phyloP scores from a whole-genome alignment of 1,140 invertebrate genomes.

The Bombus pyrosoma region DNA sequence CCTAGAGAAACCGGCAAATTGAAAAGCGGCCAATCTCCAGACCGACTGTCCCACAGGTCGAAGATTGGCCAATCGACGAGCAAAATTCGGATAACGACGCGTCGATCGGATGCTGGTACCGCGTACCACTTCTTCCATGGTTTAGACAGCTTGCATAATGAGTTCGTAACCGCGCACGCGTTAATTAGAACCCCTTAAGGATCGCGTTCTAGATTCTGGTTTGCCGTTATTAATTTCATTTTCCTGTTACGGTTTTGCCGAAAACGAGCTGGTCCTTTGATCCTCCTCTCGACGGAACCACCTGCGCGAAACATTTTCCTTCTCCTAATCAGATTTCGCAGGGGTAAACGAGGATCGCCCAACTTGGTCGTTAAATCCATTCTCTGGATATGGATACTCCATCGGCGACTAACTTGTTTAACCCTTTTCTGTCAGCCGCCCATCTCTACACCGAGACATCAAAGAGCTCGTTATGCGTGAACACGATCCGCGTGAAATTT shows the following conservation, averaged over 20 bases:
- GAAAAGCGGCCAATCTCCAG: neutral
- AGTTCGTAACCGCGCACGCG: conserved; percentile 3
- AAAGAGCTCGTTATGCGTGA: neutral
- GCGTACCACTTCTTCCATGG: neutral
- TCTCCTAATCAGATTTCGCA: conserved; percentile 62
- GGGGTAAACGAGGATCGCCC: conserved; percentile 60
- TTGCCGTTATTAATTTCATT: conserved; percentile 64
- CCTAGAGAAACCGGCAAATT: neutral
- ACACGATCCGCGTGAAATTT: neutral
- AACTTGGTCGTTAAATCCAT: conserved; percentile 56
- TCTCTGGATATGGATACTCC: conserved; percentile 28
- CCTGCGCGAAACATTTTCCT: conserved; percentile 35
- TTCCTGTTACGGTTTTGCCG: conserved; percentile 24
- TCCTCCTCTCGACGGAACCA: conserved; percentile 44
- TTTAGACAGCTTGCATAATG: conserved; percentile 46
- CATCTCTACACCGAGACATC: neutral
- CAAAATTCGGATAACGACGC: neutral
- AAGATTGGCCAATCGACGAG: neutral
- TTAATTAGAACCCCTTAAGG: conserved; percentile 59
- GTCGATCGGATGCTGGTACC: conserved; percentile 2
- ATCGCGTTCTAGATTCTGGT: conserved; percentile 16
- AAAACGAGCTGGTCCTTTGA: conserved; percentile 59
- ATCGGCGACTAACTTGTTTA: conserved; percentile 15
- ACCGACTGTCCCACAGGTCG: neutral
- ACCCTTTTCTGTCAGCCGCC: neutral